Conservation (phyloP, 2,888 invertebrate species). For the Euzetes globulus region DNA sequence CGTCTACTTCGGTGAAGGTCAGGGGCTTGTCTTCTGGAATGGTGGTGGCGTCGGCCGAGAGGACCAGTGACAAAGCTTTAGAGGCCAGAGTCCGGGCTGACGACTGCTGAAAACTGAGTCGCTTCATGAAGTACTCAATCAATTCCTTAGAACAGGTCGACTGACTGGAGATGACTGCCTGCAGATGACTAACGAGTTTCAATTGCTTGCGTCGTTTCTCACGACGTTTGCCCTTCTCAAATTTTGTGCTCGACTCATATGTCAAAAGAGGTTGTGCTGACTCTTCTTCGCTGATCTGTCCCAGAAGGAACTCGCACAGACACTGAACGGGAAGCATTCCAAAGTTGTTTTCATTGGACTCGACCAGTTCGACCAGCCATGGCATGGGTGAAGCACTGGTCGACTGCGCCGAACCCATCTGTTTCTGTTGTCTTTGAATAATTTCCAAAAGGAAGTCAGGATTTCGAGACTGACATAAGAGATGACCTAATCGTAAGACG, state of each 20-base stretch:
- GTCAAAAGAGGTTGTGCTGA: constrained; percentile 49
- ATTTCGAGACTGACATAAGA: constrained; percentile 76
- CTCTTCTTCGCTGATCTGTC: constrained; percentile 47
- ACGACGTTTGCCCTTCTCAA: constrained; percentile 45
- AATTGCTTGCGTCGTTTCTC: constrained; percentile 65
- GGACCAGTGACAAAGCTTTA: constrained; percentile 44
- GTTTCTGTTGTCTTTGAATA: constrained; percentile 66
- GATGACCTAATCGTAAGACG: constrained; percentile 72
- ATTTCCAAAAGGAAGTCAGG: constrained; percentile 88
- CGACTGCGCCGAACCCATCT: background rate
- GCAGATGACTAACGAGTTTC: constrained; percentile 62
- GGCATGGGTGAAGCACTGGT: constrained; percentile 64
- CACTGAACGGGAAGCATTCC: constrained; percentile 93
- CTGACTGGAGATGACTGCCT: constrained; percentile 54
- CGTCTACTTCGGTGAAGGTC: background rate
- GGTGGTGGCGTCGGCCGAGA: constrained; percentile 27
- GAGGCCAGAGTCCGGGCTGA: constrained; percentile 69
- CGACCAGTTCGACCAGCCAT: constrained; percentile 88
- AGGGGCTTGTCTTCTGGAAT: background rate
- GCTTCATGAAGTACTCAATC: constrained; percentile 75
- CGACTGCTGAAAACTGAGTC: constrained; percentile 72
- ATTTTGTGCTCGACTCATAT: constrained; percentile 54
- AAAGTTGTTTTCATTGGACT: constrained; percentile 78
- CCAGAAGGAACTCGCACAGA: constrained; percentile 83
- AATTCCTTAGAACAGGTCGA: constrained; percentile 60